Conservation (phyloP, 37 sponge, comb jelly and placozoan genomes). For the Aplysina aerophoba region DNA sequence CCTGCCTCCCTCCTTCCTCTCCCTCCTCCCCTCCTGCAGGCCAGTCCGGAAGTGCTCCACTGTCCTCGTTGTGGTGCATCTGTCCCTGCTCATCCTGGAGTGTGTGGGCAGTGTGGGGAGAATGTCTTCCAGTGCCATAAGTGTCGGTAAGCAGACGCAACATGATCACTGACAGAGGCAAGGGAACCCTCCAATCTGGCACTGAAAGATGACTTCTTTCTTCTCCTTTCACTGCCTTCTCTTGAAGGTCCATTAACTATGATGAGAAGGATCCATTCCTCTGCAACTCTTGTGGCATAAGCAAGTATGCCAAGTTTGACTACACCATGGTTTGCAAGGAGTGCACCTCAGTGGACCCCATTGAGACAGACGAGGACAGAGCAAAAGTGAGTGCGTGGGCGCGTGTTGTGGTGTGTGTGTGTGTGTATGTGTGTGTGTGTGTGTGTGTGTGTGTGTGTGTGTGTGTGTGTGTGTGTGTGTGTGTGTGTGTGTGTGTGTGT, state of each 20-base stretch:
- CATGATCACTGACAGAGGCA: not conserved
- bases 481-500: too few species aligned
- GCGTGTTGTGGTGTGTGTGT: too few species aligned
- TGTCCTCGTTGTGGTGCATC: conserved; percentile 94
- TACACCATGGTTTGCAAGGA: conserved; percentile 53
- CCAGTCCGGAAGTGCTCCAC: conserved; percentile 82
- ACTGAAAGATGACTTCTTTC: too few species aligned
- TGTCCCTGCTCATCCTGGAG: conserved; percentile 90
- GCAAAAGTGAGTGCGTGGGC: conserved; percentile 53
- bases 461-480: too few species aligned
- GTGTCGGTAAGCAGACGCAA: conserved; percentile 50
- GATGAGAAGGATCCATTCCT: conserved; percentile 97
- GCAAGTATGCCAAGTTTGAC: conserved; percentile 95
- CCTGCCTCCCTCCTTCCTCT: not conserved
- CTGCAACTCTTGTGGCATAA: conserved; percentile 91
- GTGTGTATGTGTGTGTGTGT: too few species aligned
- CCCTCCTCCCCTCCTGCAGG: conserved; percentile 52
- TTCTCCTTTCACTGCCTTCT: conserved; percentile 2
- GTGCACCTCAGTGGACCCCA: conserved; percentile 89
- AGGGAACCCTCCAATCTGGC: not conserved
- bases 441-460: too few species aligned
- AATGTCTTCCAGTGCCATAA: conserved; percentile 98
- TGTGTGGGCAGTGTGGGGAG: conserved; percentile 93
- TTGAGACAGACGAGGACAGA: conserved; percentile 91
- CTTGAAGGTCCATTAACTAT: conserved; percentile 86